These are phyloP conservation scores for Hyles euphorbiae DNA, from an alignment of 1,140 invertebrate genomes.

Conservation along the genomic window DNA sequence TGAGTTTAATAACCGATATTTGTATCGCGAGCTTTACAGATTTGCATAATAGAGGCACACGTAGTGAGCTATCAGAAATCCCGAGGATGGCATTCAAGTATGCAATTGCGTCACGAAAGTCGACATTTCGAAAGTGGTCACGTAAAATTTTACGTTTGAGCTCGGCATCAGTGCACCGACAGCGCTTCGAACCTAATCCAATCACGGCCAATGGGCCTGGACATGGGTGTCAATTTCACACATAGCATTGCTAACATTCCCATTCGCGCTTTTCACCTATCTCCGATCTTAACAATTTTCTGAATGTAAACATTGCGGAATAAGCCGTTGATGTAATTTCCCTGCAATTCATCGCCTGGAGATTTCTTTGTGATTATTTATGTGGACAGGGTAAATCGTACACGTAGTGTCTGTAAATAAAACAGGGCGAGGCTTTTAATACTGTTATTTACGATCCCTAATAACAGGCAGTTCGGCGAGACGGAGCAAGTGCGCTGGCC, in stretches of 20 bases:
- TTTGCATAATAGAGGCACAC: slow-evolving; percentile 49
- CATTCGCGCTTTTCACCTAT: slow-evolving; percentile 17
- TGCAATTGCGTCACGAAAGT: slow-evolving; percentile 56
- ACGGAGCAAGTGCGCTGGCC: slow-evolving; percentile 17
- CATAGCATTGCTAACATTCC: slow-evolving; percentile 22
- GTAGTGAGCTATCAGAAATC: slow-evolving; percentile 39
- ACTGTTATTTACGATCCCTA: slow-evolving; percentile 66
- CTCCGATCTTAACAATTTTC: slow-evolving; percentile 10
- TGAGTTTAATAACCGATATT: too few species aligned
- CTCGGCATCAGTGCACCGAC: slow-evolving; percentile 48
- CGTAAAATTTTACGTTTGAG: slow-evolving; percentile 72
- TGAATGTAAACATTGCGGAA: slow-evolving; percentile 3
- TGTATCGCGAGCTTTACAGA: slow-evolving; percentile 20
- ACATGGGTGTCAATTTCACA: slow-evolving; percentile 56
- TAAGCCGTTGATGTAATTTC: not conserved
- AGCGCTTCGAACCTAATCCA: slow-evolving; percentile 64
- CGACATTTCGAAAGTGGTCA: slow-evolving; percentile 64
- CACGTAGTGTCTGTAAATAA: slow-evolving; percentile 62
- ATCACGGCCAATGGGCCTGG: slow-evolving; percentile 58
- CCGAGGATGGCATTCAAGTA: slow-evolving; percentile 32
- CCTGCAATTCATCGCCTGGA: not conserved
- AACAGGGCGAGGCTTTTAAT: slow-evolving; percentile 54
- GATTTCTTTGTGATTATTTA: slow-evolving; percentile 31
- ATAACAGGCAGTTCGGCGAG: slow-evolving; percentile 40
- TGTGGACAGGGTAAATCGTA: slow-evolving; percentile 32